phyloP scores from a whole-genome alignment of 2,888 invertebrate genomes.

The Baronia brevicornis region DNA sequence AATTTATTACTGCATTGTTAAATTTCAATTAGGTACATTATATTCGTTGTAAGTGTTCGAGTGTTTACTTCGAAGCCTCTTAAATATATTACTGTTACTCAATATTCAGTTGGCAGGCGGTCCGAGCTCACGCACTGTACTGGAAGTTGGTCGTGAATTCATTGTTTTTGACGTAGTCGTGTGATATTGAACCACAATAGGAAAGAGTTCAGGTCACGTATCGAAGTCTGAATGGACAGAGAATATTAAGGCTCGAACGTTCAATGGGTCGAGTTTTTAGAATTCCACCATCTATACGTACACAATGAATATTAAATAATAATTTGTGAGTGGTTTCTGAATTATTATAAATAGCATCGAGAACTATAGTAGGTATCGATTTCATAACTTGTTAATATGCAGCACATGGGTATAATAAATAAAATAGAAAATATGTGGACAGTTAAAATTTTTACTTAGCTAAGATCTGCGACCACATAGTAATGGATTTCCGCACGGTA shows the following conservation, averaged over 20 bases:
- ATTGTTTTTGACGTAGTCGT: conserved; percentile 66
- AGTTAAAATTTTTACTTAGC: no score
- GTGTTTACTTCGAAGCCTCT: conserved; percentile 23
- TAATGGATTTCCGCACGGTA: no score
- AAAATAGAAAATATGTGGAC: no score
- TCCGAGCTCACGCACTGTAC: conserved; percentile 15
- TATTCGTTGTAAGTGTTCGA: conserved; percentile 17
- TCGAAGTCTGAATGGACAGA: conserved; percentile 41
- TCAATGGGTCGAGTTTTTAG: conserved; percentile 57
- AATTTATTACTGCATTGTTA: conserved; percentile 13
- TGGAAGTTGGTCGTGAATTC: conserved; percentile 32
- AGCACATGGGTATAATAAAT: no score
- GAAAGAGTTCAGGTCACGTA: conserved; percentile 70
- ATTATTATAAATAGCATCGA: conserved; percentile 14
- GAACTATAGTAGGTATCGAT: no score
- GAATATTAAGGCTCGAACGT: conserved; percentile 61
- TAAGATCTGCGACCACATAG: no score
- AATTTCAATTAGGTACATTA: conserved; percentile 15
- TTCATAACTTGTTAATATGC: no score
- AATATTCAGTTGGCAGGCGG: conserved; percentile 16
- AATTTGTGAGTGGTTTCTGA: conserved; percentile 23
- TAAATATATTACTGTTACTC: conserved; percentile 39
- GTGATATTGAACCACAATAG: conserved; percentile 67
- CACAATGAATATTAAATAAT: conserved; percentile 31
- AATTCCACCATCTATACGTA: conserved; percentile 44